phyloP scores from a whole-genome alignment of 2,888 invertebrate species.

The Ophonus ardosiacus region DNA sequence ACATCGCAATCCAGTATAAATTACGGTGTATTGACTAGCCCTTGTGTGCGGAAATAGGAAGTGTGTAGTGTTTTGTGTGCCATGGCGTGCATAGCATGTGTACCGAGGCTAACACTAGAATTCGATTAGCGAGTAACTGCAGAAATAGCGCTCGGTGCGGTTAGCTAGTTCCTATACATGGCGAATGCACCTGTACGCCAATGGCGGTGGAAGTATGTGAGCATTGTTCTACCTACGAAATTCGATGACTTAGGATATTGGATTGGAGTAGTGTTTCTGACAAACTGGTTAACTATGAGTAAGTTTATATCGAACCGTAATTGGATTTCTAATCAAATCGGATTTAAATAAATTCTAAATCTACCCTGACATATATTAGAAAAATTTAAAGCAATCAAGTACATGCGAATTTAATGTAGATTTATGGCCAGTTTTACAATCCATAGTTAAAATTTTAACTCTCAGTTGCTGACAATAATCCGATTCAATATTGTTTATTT shows the following conservation, averaged over 20 bases:
- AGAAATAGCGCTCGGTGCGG: background rate
- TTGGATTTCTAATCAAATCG: too few species aligned
- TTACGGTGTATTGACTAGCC: conserved; percentile 10
- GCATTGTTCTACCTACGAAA: conserved; percentile 9
- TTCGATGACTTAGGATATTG: background rate
- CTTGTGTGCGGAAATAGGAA: background rate
- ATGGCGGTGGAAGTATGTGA: background rate
- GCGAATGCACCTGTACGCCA: conserved; percentile 1
- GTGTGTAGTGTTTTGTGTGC: background rate
- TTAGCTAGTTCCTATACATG: background rate
- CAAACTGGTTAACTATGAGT: too few species aligned
- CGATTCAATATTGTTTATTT: too few species aligned
- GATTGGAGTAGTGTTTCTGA: too few species aligned
- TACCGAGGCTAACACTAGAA: conserved; percentile 2
- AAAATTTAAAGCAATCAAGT: too few species aligned
- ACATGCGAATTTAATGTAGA: too few species aligned
- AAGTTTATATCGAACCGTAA: too few species aligned
- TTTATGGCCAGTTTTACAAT: too few species aligned
- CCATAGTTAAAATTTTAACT: too few species aligned
- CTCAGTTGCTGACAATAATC: too few species aligned
- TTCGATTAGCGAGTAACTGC: conserved; percentile 21
- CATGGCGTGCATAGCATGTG: background rate
- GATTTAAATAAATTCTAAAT: too few species aligned
- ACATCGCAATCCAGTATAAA: background rate
- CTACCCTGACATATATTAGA: too few species aligned